Base-by-base conservation (phyloP, 2,797 vertebrate species). In the Myiotriccus ornatus region DNA sequence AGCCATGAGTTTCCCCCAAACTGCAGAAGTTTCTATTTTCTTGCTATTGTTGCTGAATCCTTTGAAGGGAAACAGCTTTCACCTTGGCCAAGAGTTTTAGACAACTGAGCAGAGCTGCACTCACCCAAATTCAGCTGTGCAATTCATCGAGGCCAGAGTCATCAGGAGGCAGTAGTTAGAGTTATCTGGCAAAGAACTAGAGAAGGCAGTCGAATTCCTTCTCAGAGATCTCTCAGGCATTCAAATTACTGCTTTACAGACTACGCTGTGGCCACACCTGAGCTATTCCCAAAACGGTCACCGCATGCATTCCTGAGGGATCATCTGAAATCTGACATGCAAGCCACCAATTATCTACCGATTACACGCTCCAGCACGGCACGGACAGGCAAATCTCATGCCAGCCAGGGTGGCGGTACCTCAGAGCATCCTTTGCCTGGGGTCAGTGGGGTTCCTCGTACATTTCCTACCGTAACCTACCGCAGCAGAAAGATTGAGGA, bases 181-280 rank as follows among this genome's bases (percentile, higher is more conserved):
- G n/a, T 73, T 90, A 88, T 86, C 69, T 46, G 69, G 85, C 85
- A 88, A 74, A 78, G 30, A 47, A 17, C 87, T 86, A 88, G 65
- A 81, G 65, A 79, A 91, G 24, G 55, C 65, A 85, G 81, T 83
- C 84, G 7, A 82, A 75, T 94, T 81, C 69, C 63, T 59, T 89
- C 87, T 59, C 83, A 86, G 62, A 89, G 79, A 82, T 55, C 90
- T 90, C 75, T 87, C 59, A 91, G 65, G 89, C 94, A 95, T 93
- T 75, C 83, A 78, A 70, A 93, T 69, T 79, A 73, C 5, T 89
- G 76, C 65, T 79, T 78, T 63, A 47, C 75, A 84, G 28, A 53
- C 10, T 59, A 18, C 0, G 0, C 0, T 69, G 25, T 5, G 28
- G 87, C 91, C 91, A 82, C 93, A 92, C 95, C 95, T 95, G 93